These are phyloP conservation scores for Crotalus horridus DNA, from an alignment of 2,113 vertebrate genomes.

Conservation along the genomic window DNA sequence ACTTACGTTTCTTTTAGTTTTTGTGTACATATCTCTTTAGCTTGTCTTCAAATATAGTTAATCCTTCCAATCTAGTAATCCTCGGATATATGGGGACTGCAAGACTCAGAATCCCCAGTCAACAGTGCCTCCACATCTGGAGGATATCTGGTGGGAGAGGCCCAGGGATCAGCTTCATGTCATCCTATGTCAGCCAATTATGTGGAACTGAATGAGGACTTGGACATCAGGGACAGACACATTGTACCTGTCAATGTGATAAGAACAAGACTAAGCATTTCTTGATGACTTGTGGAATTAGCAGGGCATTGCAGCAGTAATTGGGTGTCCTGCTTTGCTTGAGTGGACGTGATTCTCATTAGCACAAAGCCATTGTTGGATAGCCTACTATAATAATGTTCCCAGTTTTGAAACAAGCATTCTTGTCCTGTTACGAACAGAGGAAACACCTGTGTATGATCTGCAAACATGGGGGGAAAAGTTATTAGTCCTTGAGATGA, in stretches of 20 bases:
- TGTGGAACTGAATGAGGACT: not conserved
- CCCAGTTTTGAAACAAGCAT: not conserved
- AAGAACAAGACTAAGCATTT: not conserved
- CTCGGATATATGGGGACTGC: not conserved
- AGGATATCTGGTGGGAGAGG: not conserved
- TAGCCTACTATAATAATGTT: not conserved
- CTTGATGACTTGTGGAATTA: not conserved
- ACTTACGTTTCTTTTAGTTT: conserved; percentile 1
- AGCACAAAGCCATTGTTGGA: not conserved
- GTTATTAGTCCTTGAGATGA: not conserved
- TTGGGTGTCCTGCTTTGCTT: not conserved
- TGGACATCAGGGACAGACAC: not conserved
- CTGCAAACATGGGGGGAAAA: not conserved
- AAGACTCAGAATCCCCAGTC: not conserved
- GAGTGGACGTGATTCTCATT: not conserved
- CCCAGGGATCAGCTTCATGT: not conserved
- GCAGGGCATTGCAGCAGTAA: not conserved
- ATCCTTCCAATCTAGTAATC: not conserved
- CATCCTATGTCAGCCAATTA: not conserved
- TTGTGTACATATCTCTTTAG: conserved; percentile 18
- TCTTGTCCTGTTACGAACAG: not conserved
- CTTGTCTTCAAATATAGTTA: not conserved
- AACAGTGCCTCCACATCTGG: not conserved
- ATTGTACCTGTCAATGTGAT: not conserved
- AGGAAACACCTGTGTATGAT: not conserved